phyloP scores from a whole-genome alignment of 1,140 invertebrate species.

The Drosophila ficusphila region DNA sequence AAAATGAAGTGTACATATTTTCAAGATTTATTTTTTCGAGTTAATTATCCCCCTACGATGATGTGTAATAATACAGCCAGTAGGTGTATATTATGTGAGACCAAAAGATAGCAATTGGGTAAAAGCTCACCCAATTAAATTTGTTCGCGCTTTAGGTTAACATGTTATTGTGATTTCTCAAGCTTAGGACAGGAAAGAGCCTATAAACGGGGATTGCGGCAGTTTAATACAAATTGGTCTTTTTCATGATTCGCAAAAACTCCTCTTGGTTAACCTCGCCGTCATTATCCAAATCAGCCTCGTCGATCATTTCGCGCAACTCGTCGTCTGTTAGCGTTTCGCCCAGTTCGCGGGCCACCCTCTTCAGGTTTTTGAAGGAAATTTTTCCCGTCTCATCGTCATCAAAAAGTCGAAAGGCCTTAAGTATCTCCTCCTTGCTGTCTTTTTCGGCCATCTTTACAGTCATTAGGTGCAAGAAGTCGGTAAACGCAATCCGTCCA shows the following conservation, averaged over 20 bases:
- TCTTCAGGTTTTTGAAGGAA: constrained; percentile 97
- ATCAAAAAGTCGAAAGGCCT: constrained; percentile 98
- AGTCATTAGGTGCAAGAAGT: constrained; percentile 96
- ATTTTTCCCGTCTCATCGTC: constrained; percentile 97
- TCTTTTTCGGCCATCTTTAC: constrained; percentile 98
- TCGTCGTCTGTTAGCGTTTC: constrained; percentile 98
- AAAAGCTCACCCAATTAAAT: no score
- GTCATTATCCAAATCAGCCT: constrained; percentile 98
- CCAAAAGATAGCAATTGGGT: no score
- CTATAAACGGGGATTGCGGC: no score
- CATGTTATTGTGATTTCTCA: no score
- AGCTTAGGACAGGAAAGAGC: no score
- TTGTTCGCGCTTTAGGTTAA: no score
- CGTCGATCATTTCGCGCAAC: constrained; percentile 98
- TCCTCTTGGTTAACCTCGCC: constrained; percentile 98
- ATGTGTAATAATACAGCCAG: no score
- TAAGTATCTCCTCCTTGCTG: constrained; percentile 97
- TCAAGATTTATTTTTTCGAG: no score
- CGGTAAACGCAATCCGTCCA: constrained; percentile 94
- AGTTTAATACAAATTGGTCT: constrained; percentile 95
- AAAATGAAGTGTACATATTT: no score
- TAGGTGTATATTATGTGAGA: no score
- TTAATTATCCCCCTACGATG: no score
- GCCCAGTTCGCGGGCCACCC: constrained; percentile 96
- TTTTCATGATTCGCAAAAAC: constrained; percentile 98